A percentile compares a stretch with the other conserved stretches of the same genome.
Evolutionary conservation across 2,888 invertebrate species (phyloP).

Genomic region (Acleris emargana): DNA sequence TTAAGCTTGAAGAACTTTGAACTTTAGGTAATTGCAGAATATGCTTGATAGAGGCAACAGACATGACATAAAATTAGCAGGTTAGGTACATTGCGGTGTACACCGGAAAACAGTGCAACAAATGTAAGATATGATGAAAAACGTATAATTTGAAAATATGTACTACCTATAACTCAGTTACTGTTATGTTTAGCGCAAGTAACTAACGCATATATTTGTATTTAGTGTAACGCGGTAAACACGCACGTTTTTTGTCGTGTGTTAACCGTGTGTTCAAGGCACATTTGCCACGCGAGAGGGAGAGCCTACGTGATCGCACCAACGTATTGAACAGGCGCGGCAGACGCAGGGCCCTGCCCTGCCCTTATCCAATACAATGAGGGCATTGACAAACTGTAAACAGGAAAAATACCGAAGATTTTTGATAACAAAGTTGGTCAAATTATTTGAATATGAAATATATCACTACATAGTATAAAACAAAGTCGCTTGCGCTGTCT

Average conservation of each 20-base stretch:
- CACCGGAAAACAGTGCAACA: too few species aligned
- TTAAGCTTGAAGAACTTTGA: background rate
- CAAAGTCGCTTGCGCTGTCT: too few species aligned
- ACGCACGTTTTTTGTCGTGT: background rate
- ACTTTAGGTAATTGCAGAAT: too few species aligned
- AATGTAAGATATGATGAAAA: too few species aligned
- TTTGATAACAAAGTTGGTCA: constrained; percentile 15
- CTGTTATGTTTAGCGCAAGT: too few species aligned
- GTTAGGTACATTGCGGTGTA: too few species aligned
- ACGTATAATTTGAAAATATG: too few species aligned
- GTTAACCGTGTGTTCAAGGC: constrained; percentile 9
- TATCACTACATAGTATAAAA: too few species aligned
- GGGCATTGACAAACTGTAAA: background rate
- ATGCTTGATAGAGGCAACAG: too few species aligned
- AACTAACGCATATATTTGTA: background rate
- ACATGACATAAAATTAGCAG: background rate
- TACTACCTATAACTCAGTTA: too few species aligned
- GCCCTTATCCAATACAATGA: constrained; percentile 20
- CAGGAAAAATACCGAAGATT: constrained; percentile 11
- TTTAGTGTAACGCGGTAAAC: background rate
- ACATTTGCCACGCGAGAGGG: constrained; percentile 1
- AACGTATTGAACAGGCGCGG: constrained; percentile 11
- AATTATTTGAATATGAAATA: too few species aligned
- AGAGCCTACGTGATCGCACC: constrained; percentile 24
- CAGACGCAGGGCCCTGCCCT: constrained; percentile 3